A percentile compares a stretch with the other conserved stretches of the same genome.
Evolutionary conservation across 2,113 vertebrate species (phyloP).

Genomic region (Tragulus kanchil): DNA sequence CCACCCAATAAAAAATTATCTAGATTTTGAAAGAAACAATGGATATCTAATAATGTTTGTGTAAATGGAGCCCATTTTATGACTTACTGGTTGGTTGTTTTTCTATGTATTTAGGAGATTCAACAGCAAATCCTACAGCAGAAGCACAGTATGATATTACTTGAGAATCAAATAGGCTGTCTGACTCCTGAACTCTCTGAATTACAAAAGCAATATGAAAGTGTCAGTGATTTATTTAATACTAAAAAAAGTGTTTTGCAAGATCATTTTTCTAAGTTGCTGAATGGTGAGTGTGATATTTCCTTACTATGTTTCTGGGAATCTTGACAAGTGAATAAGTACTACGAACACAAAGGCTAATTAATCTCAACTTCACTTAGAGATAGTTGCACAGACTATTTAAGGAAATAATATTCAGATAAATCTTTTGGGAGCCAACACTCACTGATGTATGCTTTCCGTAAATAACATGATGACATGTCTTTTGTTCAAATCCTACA

Average conservation of each 20-base stretch:
- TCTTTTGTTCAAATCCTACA: neutral
- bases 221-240: conserved; percentile 91
- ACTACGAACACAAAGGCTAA: neutral
- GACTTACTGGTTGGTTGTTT: conserved; percentile 1
- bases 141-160: conserved; percentile 89
- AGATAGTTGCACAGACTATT: neutral
- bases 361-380: neutral
- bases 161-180: conserved; percentile 91
- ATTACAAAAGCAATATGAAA: conserved; percentile 90
- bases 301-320: neutral
- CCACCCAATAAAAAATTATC: neutral
- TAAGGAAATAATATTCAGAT: neutral
- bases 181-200: conserved; percentile 91
- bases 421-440: neutral
- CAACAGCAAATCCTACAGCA: conserved; percentile 91
- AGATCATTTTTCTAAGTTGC: conserved; percentile 89
- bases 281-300: conserved; percentile 87
- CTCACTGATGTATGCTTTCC: neutral
- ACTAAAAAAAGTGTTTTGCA: conserved; percentile 93
- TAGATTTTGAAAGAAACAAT: neutral
- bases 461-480: neutral
- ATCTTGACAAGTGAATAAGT: neutral
- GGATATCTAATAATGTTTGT: neutral
- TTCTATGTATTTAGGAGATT: conserved; percentile 88
- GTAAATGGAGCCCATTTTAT: neutral